phyloP scores from a whole-genome alignment of 2,113 vertebrate genomes.

The Rhinolophus sinicus region DNA sequence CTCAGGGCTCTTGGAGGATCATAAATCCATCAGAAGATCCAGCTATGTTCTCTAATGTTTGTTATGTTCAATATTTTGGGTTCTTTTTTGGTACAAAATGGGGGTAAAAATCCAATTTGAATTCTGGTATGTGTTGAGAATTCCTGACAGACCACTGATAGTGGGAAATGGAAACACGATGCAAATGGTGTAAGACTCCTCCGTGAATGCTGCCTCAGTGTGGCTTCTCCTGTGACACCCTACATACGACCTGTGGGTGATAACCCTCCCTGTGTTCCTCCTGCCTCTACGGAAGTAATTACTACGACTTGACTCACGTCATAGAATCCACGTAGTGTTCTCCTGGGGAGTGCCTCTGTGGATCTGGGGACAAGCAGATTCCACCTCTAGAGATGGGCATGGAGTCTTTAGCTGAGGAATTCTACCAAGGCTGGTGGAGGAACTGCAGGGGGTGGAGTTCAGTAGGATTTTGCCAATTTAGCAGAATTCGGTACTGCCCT shows the following conservation, averaged over 20 bases:
- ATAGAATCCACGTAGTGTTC: not conserved
- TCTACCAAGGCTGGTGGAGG: not conserved
- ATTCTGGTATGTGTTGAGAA: not conserved
- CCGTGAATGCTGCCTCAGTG: fast-evolving
- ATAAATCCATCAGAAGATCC: not conserved
- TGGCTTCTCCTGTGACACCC: not conserved
- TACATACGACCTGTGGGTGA: not conserved
- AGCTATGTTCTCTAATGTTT: not conserved
- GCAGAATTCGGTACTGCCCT: not conserved
- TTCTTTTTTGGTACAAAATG: not conserved
- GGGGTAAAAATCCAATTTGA: not conserved
- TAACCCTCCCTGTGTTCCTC: not conserved
- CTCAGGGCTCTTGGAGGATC: not conserved
- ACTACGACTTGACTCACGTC: not conserved
- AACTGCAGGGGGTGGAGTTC: not conserved
- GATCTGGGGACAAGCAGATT: not conserved
- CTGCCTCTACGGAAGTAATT: not conserved
- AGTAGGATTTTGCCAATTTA: not conserved
- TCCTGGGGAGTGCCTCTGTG: not conserved
- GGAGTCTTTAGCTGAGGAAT: not conserved
- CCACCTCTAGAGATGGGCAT: not conserved
- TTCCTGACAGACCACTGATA: not conserved
- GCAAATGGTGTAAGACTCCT: fast-evolving
- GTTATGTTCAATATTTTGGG: not conserved
- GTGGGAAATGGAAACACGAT: not conserved